These are phyloP conservation scores for Formica aserva DNA, from an alignment of 2,888 invertebrate species.

Conservation along the genomic window DNA sequence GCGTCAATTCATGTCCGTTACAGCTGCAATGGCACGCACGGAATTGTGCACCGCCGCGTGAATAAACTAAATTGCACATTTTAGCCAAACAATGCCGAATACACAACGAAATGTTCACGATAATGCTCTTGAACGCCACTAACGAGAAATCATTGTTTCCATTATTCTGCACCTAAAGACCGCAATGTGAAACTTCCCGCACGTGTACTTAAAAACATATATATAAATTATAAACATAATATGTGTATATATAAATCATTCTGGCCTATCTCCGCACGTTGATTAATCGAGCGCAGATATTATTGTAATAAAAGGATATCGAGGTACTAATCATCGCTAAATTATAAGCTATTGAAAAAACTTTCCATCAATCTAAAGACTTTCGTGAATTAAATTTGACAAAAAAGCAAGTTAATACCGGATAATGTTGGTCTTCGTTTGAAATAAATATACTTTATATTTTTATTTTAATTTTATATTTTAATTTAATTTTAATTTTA, in stretches of 20 bases:
- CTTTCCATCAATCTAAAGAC: not conserved
- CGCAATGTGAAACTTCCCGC: not conserved
- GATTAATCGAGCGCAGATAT: not conserved
- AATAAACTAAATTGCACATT: constrained; percentile 45
- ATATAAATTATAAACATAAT: no score
- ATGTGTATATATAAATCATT: not conserved
- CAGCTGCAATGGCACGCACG: not conserved
- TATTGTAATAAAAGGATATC: not conserved
- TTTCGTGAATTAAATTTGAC: not conserved
- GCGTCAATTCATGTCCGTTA: not conserved
- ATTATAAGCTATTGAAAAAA: not conserved
- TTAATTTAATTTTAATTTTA: no score
- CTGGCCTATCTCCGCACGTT: not conserved
- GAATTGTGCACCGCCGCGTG: not conserved
- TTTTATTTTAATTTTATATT: not conserved
- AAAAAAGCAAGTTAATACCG: not conserved
- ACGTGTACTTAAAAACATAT: not conserved
- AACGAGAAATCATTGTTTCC: constrained; percentile 11
- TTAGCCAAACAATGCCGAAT: constrained; percentile 25
- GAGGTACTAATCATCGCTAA: not conserved
- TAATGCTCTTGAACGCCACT: not conserved
- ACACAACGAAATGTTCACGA: not conserved
- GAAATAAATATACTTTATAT: not conserved
- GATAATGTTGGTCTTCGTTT: not conserved
- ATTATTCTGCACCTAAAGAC: not conserved